Conservation (phyloP, 2,888 invertebrate genomes). For the Crioceris asparagi region DNA sequence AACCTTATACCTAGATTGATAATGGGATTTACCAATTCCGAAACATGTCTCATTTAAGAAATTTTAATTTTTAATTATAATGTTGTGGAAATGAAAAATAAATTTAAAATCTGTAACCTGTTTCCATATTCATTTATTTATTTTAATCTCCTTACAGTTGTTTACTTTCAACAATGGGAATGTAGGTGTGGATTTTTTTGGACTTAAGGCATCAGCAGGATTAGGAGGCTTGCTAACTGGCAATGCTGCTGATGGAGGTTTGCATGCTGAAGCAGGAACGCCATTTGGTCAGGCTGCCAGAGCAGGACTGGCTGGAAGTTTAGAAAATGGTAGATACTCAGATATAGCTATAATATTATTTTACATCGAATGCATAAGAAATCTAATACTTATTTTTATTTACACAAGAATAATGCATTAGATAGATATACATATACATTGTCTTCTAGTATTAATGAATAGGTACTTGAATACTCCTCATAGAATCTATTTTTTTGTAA, state of each 20-base stretch:
- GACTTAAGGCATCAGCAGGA: constrained; percentile 64
- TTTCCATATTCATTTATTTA: constrained; percentile 9
- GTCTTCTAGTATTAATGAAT: no score
- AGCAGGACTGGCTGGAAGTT: constrained; percentile 56
- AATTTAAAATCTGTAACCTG: no score
- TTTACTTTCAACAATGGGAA: constrained; percentile 55
- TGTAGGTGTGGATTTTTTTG: constrained; percentile 62
- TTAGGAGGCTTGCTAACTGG: constrained; percentile 52
- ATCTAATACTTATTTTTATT: neutral
- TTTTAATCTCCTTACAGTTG: constrained; percentile 19
- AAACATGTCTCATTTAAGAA: no score
- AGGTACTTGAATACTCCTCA: no score
- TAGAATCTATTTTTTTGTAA: no score
- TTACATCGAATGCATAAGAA: neutral
- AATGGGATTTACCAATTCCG: no score
- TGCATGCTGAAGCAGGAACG: constrained; percentile 63
- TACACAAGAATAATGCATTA: no score
- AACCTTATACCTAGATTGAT: no score
- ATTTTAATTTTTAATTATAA: no score
- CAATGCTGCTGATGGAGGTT: constrained; percentile 45
- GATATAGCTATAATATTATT: constrained; percentile 1
- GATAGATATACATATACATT: no score
- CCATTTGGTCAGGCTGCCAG: constrained; percentile 56
- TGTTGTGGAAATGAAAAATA: constrained; percentile 11
- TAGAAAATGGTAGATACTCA: constrained; percentile 33